A percentile compares a stretch with the other conserved stretches of the same genome.
Evolutionary conservation across 2,113 vertebrate species (phyloP).

Genomic region (Paracyprichromis sp.): DNA sequence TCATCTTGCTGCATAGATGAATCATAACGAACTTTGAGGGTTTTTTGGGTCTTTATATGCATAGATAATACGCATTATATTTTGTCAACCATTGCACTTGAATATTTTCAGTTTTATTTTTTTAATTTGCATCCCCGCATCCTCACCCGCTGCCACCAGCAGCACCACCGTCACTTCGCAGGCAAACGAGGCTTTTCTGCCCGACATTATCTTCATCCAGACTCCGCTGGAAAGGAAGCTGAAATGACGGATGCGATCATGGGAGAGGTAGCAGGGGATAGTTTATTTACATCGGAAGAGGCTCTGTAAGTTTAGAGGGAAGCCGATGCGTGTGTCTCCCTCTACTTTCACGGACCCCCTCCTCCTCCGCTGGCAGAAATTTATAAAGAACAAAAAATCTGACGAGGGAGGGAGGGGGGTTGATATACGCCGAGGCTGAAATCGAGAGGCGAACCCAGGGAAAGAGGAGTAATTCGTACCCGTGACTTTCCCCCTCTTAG

Average conservation of each 20-base stretch:
- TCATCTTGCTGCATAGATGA: not conserved
- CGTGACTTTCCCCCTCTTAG: conserved; percentile 79
- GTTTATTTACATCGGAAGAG: conserved; percentile 51
- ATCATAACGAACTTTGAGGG: not conserved
- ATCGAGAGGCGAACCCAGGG: conserved; percentile 78
- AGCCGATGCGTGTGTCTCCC: conserved; percentile 63
- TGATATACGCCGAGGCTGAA: conserved; percentile 77
- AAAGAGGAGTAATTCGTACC: conserved; percentile 75
- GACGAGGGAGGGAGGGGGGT: conserved; percentile 72
- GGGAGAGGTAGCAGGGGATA: conserved; percentile 46
- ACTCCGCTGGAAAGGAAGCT: conserved; percentile 61
- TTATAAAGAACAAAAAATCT: conserved; percentile 79
- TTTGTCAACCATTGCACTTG: not conserved
- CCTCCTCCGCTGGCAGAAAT: conserved; percentile 75
- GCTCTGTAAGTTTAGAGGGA: conserved; percentile 63
- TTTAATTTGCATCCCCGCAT: conserved; percentile 35
- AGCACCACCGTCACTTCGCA: conserved; percentile 61
- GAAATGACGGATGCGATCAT: conserved; percentile 64
- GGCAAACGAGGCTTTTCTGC: conserved; percentile 53
- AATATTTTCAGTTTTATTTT: not conserved
- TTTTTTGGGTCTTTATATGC: not conserved
- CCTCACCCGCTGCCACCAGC: conserved; percentile 55
- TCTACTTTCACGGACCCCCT: conserved; percentile 69
- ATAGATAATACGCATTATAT: not conserved
- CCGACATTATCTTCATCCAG: conserved; percentile 65